Percentiles rank a stretch among this genome's conserved stretches.
These are phyloP conservation scores for Drosophila seclusa DNA, from an alignment of 2,888 invertebrate genomes.

Conservation along the genomic window DNA sequence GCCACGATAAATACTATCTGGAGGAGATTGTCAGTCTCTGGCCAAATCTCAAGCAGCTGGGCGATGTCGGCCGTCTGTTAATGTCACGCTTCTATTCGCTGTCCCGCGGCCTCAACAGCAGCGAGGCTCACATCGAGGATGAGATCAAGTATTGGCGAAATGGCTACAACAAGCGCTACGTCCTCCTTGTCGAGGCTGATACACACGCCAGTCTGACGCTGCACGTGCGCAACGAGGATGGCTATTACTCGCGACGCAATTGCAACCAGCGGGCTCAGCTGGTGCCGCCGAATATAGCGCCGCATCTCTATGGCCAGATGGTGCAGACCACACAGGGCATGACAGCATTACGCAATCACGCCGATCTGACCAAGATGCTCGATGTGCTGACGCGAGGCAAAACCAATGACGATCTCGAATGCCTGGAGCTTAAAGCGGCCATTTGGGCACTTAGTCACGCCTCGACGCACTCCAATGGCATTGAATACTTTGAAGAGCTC, in stretches of 20 bases:
- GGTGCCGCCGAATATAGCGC: slow-evolving; percentile 85
- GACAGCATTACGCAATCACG: slow-evolving; percentile 81
- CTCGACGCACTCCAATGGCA: slow-evolving; percentile 91
- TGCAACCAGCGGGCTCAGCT: slow-evolving; percentile 87
- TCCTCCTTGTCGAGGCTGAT: slow-evolving; percentile 94
- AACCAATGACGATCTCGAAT: slow-evolving; percentile 89
- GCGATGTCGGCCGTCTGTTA: slow-evolving; percentile 92
- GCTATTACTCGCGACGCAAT: slow-evolving; percentile 89
- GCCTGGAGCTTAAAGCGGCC: slow-evolving; percentile 93
- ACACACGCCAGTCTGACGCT: slow-evolving; percentile 94
- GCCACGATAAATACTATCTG: slow-evolving; percentile 92
- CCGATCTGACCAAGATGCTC: slow-evolving; percentile 78
- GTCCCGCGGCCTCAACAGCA: slow-evolving; percentile 89
- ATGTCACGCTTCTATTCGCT: slow-evolving; percentile 91
- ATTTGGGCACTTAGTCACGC: slow-evolving; percentile 96
- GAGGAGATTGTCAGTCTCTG: slow-evolving; percentile 91
- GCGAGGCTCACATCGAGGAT: slow-evolving; percentile 88
- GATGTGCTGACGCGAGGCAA: slow-evolving; percentile 85
- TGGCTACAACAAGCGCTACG: slow-evolving; percentile 92
- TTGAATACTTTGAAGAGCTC: slow-evolving; percentile 88
- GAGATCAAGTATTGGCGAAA: slow-evolving; percentile 93
- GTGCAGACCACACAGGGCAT: slow-evolving; percentile 88
- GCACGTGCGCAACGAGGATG: slow-evolving; percentile 92
- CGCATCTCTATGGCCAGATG: slow-evolving; percentile 94
- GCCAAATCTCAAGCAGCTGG: slow-evolving; percentile 89